Percentiles rank a stretch among this genome's conserved stretches.
Conservation (phyloP, 1,140 invertebrate genomes). For the Nixonia krombeini region DNA sequence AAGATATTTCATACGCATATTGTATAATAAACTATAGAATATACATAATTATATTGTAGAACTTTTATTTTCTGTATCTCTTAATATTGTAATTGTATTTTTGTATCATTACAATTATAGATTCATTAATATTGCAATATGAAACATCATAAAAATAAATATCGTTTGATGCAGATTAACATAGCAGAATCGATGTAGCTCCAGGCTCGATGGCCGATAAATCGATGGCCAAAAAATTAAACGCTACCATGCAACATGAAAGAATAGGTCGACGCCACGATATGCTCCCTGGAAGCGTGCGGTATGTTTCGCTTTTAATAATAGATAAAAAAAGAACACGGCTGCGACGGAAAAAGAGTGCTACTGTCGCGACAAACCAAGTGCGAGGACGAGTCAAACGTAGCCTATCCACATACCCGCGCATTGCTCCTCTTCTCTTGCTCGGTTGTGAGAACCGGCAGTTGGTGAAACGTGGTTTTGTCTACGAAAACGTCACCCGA, state of each 20-base stretch:
- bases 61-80: too few species aligned
- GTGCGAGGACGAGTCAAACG: slow-evolving; percentile 9
- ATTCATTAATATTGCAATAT: too few species aligned
- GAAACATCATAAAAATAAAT: too few species aligned
- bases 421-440: slow-evolving; percentile 3
- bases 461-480: neutral
- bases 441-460: slow-evolving; percentile 6
- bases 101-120: too few species aligned
- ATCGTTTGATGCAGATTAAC: too few species aligned
- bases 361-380: slow-evolving; percentile 26
- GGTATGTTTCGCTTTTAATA: slow-evolving; percentile 51
- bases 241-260: slow-evolving; percentile 39
- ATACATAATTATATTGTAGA: too few species aligned
- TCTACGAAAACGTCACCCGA: neutral
- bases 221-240: slow-evolving; percentile 9
- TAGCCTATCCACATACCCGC: slow-evolving; percentile 13
- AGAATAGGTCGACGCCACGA: slow-evolving; percentile 31
- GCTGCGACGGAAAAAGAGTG: slow-evolving; percentile 52
- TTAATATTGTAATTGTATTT: too few species aligned
- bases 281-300: slow-evolving; percentile 36
- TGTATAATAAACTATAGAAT: too few species aligned
- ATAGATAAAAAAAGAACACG: slow-evolving; percentile 55
- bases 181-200: neutral
- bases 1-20: too few species aligned
- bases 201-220: slow-evolving; percentile 12